These are phyloP conservation scores for Panthera leo DNA, from an alignment of 2,113 vertebrate genomes.

Conservation along the genomic window DNA sequence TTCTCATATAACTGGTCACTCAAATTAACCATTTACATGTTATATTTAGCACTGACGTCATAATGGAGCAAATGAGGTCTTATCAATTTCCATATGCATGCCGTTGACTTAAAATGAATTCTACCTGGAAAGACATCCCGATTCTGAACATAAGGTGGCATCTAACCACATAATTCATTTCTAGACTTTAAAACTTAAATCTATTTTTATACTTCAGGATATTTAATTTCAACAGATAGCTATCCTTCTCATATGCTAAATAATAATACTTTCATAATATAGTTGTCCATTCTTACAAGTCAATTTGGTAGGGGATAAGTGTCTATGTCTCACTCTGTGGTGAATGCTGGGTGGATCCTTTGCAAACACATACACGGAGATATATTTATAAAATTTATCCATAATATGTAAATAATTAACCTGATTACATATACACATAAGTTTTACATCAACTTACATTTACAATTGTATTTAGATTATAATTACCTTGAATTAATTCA, in stretches of 20 bases:
- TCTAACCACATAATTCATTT: not conserved
- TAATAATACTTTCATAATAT: not conserved
- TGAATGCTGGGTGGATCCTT: not conserved
- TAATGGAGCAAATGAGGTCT: not conserved
- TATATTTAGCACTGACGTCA: not conserved
- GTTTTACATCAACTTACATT: not conserved
- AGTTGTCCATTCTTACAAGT: not conserved
- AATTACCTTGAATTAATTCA: not conserved
- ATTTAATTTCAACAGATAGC: not conserved
- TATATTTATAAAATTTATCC: not conserved
- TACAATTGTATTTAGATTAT: not conserved
- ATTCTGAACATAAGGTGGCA: not conserved
- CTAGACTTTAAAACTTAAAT: not conserved
- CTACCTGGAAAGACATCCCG: not conserved
- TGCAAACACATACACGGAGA: not conserved
- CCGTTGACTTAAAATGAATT: not conserved
- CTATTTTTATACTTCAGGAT: not conserved
- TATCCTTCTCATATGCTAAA: not conserved
- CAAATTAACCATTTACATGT: not conserved
- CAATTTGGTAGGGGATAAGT: not conserved
- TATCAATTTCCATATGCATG: not conserved
- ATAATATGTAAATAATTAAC: not conserved
- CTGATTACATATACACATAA: not conserved
- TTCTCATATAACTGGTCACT: not conserved
- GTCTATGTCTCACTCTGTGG: not conserved